Conservation (phyloP, 2,888 invertebrate species). For the Rugalucina vietnamica region DNA sequence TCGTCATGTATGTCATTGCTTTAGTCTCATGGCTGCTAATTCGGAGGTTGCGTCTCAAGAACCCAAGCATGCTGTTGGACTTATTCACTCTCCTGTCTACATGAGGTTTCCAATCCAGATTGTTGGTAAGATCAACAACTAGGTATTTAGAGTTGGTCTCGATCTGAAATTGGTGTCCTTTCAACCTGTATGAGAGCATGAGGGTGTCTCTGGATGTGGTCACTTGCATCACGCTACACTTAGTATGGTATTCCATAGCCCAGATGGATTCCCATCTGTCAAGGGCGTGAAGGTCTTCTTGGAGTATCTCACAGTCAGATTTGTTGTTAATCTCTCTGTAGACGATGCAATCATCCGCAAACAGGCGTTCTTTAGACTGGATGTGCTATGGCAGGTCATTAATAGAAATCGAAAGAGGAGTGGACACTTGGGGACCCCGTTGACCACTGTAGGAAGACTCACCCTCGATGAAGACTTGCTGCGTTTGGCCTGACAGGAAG, state of each 20-base stretch:
- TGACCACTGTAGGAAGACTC: background rate
- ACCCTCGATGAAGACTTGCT: slow-evolving; percentile 21
- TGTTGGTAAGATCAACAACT: background rate
- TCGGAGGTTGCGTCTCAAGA: slow-evolving; percentile 13
- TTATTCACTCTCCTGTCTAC: slow-evolving; percentile 2
- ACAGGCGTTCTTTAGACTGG: slow-evolving; percentile 14
- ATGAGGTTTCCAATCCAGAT: no score
- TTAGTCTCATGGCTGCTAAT: background rate
- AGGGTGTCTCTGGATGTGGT: slow-evolving; percentile 8
- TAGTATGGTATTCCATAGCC: slow-evolving; percentile 47
- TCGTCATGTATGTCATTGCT: background rate
- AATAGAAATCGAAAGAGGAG: slow-evolving; percentile 25
- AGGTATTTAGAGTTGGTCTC: slow-evolving; percentile 20
- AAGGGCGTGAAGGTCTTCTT: slow-evolving; percentile 30
- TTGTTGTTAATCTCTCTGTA: background rate
- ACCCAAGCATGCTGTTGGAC: background rate
- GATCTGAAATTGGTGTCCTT: slow-evolving; percentile 4
- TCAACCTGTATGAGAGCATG: slow-evolving; percentile 20
- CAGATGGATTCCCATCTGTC: slow-evolving; percentile 33
- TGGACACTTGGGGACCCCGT: slow-evolving; percentile 17
- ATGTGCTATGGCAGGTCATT: slow-evolving; percentile 2
- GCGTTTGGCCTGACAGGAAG: slow-evolving; percentile 8
- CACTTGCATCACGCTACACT: slow-evolving; percentile 38
- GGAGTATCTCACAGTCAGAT: background rate
- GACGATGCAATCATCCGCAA: slow-evolving; percentile 34